Percentiles rank a stretch among this genome's conserved stretches.
phyloP scores from a whole-genome alignment of 2,888 invertebrate genomes.

The Callimorpha dominula region DNA sequence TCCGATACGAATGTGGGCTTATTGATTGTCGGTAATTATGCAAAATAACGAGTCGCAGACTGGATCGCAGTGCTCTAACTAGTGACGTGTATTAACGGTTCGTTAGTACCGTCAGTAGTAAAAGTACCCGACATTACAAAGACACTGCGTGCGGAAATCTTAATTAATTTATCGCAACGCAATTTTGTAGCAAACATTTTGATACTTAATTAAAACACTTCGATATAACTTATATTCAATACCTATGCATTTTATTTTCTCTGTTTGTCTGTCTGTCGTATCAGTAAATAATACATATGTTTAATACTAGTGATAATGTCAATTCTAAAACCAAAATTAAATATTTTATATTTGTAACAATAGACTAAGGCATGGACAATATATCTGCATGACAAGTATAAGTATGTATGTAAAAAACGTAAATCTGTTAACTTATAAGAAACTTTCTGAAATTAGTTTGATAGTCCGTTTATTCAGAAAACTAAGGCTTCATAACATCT shows the following conservation, averaged over 20 bases:
- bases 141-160: slow-evolving; percentile 56
- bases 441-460: too few relatives aligned
- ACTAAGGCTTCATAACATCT: too few relatives aligned
- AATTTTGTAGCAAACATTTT: slow-evolving; percentile 19
- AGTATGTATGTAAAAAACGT: too few relatives aligned
- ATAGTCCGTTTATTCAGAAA: too few relatives aligned
- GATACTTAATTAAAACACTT: slow-evolving; percentile 13
- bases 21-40: slow-evolving; percentile 81
- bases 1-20: slow-evolving; percentile 69
- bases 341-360: too few relatives aligned
- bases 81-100: slow-evolving; percentile 74
- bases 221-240: slow-evolving; percentile 2
- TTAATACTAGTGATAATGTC: neutral
- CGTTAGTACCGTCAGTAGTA: slow-evolving; percentile 51
- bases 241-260: neutral
- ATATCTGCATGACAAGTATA: too few relatives aligned
- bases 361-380: too few relatives aligned
- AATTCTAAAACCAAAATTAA: too few relatives aligned
- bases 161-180: slow-evolving; percentile 34
- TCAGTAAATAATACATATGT: neutral
- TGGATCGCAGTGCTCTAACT: slow-evolving; percentile 63
- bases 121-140: slow-evolving; percentile 51
- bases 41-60: slow-evolving; percentile 69
- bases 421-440: too few relatives aligned
- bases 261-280: neutral